Conservation (phyloP, 2,797 vertebrate genomes). For the Tangara arthus region DNA sequence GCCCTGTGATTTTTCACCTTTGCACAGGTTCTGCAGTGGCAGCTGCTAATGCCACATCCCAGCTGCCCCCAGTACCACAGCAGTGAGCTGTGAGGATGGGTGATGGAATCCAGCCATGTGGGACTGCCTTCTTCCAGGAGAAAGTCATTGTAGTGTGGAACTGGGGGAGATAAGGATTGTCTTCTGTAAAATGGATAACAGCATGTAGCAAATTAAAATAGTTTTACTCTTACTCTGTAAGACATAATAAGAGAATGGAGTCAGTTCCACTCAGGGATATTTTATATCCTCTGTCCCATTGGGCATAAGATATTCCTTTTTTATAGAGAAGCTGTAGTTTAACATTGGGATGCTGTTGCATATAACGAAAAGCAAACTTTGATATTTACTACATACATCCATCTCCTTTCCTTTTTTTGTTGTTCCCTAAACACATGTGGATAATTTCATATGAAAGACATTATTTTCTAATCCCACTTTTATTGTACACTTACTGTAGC, state of each 20-base stretch:
- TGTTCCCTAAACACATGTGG: not conserved
- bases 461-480: constrained; percentile 31
- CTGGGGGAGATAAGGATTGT: not conserved
- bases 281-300: not conserved
- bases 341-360: not conserved
- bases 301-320: not conserved
- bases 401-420: not conserved
- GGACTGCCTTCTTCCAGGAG: not conserved
- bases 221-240: not conserved
- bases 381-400: not conserved
- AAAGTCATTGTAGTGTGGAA: not conserved
- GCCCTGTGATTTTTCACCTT: not conserved
- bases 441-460: not conserved
- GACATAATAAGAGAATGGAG: not conserved
- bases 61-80: not conserved
- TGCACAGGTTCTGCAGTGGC: not conserved
- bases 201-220: not conserved
- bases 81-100: not conserved
- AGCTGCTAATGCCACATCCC: not conserved
- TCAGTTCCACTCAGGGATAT: not conserved
- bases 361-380: not conserved
- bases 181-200: not conserved
- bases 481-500: constrained; percentile 10
- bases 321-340: not conserved
- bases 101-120: not conserved